A percentile compares a stretch with the other conserved stretches of the same genome.
Conservation (phyloP, 2,797 vertebrate species). For the Acestrorhynchus altus region DNA sequence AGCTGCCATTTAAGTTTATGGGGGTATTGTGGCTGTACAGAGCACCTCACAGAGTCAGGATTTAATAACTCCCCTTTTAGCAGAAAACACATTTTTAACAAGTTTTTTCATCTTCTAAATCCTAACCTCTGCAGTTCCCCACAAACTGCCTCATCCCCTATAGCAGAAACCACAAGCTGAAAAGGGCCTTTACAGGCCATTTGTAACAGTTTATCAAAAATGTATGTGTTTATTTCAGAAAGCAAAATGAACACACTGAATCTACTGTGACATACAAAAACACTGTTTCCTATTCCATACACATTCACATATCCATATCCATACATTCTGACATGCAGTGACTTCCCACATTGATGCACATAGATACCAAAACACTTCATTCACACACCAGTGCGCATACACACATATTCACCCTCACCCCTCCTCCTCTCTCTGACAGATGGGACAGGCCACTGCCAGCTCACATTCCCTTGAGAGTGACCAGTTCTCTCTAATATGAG, state of each 20-base stretch:
- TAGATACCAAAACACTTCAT: slow-evolving; percentile 23
- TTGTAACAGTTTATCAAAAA: neutral
- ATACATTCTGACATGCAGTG: slow-evolving; percentile 21
- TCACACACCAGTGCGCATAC: slow-evolving; percentile 27
- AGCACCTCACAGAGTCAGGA: no score
- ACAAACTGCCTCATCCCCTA: no score
- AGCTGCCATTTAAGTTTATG: no score
- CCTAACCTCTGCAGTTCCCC: no score
- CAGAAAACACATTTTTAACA: no score
- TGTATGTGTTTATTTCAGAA: neutral
- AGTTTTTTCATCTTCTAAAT: neutral
- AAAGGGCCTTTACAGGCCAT: no score
- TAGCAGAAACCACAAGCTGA: no score
- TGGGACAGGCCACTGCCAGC: slow-evolving; percentile 60
- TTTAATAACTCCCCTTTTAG: no score
- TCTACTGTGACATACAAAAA: neutral
- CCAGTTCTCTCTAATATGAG: slow-evolving; percentile 50
- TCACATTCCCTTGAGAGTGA: slow-evolving; percentile 51
- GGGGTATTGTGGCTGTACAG: no score
- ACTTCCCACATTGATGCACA: slow-evolving; percentile 6
- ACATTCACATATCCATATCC: neutral
- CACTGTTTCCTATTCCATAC: neutral
- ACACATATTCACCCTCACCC: slow-evolving; percentile 37
- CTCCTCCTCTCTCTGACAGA: slow-evolving; percentile 58
- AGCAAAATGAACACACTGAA: neutral